Evolutionary conservation across 2,888 invertebrate species (phyloP), one percentile per base, ranked within the genome.

Genomic region (Stomorhina lunata): DNA sequence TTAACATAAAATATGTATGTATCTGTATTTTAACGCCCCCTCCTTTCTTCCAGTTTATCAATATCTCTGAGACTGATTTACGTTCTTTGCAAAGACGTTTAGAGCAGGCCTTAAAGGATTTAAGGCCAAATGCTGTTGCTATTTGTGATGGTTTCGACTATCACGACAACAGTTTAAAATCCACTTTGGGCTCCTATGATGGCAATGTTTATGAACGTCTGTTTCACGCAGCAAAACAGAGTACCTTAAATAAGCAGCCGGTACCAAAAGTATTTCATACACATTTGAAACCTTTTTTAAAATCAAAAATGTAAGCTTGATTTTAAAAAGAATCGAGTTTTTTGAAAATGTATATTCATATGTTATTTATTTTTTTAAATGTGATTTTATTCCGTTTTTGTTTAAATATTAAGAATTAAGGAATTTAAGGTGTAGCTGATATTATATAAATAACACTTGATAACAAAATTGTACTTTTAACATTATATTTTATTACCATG

Each of bases 101-200:
- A 84, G 95, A 96, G 86, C 92, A 93, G 32, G 91, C 95, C 37
- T 92, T 98, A 73, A 92, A 92, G 0, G 92, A 93, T 29, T 92
- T 99, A 55, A 93, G 98, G 55, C 96, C 96, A 3, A 95, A 98
- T 90, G 97, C 97, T 0, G 95, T 99, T 0, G 95, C 96, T 0
- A 92, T 99, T 22, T 98, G 98, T 0, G 99, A 99, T 92, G 94
- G 96, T 10, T 99, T 98, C 89, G 98, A 98, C 88, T 93, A 96
- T 53, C 92, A 94, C 15, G 97, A 97, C 88, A 94, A 95, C 89
- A 93, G 95, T 53, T 91, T 97, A 0, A 93, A 93, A 71, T 96
- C 96, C 0, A 93, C 95, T 0, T 91, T 97, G 40, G 97, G 97
- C 9, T 93, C 95, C 6, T 96, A 95, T 89, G 97, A 97, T 91